These are phyloP conservation scores for Meliscaeva auricollis DNA, from an alignment of 2,888 invertebrate genomes.

Conservation along the genomic window DNA sequence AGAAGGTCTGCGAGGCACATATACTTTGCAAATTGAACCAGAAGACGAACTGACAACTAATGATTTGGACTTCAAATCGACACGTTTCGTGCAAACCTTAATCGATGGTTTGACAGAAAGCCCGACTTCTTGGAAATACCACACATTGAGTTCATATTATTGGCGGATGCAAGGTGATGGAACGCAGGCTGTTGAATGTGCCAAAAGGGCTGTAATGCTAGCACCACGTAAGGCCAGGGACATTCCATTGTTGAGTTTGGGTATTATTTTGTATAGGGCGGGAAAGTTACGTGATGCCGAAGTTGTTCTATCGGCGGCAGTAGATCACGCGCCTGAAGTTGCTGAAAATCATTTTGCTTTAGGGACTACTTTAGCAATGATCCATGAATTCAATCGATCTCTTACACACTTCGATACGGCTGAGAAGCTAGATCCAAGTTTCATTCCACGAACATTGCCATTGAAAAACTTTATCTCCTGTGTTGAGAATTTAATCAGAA, in stretches of 20 bases:
- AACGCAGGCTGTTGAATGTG: conserved; percentile 82
- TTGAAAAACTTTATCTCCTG: conserved; percentile 82
- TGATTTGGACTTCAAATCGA: conserved; percentile 76
- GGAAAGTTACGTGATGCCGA: conserved; percentile 81
- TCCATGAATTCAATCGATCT: conserved; percentile 82
- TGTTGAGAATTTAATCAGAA: conserved; percentile 81
- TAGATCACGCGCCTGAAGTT: conserved; percentile 81
- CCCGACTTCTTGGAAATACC: conserved; percentile 82
- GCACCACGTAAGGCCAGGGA: conserved; percentile 81
- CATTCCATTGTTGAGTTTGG: conserved; percentile 82
- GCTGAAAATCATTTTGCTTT: conserved; percentile 82
- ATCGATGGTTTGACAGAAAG: conserved; percentile 79
- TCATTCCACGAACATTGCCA: conserved; percentile 80
- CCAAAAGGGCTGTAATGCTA: conserved; percentile 80
- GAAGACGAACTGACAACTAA: conserved; percentile 79
- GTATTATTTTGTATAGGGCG: conserved; percentile 82
- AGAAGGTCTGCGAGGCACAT: conserved; percentile 78
- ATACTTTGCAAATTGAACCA: conserved; percentile 79
- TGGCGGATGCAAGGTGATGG: conserved; percentile 83
- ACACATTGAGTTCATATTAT: conserved; percentile 82
- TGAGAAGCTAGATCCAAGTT: conserved; percentile 81
- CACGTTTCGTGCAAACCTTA: conserved; percentile 66
- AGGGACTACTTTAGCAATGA: conserved; percentile 81
- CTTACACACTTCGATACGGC: conserved; percentile 81
- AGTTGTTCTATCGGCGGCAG: conserved; percentile 80